Conservation (phyloP, 2,797 vertebrate genomes). For the Peromyscus melanophrys region DNA sequence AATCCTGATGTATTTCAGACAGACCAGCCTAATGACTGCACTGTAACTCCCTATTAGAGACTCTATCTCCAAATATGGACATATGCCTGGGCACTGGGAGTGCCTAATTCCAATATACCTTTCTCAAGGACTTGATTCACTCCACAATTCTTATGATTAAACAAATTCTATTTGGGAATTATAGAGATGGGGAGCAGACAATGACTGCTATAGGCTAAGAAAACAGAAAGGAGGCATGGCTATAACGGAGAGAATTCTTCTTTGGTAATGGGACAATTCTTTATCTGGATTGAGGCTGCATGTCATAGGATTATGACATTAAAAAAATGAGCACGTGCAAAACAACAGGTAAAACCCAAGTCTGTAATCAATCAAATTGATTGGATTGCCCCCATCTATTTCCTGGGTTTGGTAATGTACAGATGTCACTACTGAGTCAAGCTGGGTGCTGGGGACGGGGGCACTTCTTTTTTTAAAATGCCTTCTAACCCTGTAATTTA, state of each 20-base stretch:
- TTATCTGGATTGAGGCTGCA: not conserved
- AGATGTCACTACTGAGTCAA: not conserved
- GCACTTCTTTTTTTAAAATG: not conserved
- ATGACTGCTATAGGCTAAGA: not conserved
- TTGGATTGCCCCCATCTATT: not conserved
- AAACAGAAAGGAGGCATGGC: not conserved
- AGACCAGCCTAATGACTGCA: not conserved
- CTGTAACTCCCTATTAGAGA: not conserved
- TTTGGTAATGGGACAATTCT: not conserved
- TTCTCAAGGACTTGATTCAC: not conserved
- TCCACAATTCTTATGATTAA: not conserved
- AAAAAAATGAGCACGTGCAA: not conserved
- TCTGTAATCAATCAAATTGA: slow-evolving; percentile 18
- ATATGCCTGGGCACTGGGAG: not conserved
- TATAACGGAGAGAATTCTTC: not conserved
- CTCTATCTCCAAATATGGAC: not conserved
- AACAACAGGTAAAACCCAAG: not conserved
- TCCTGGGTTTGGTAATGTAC: not conserved
- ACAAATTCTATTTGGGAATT: not conserved
- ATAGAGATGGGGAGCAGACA: not conserved
- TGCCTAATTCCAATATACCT: not conserved
- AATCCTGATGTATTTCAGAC: not conserved
- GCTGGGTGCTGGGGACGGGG: not conserved
- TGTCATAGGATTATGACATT: not conserved
- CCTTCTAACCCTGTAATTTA: slow-evolving; percentile 1